phyloP scores from a whole-genome alignment of 2,797 vertebrate species.

The Rachycentron canadum region DNA sequence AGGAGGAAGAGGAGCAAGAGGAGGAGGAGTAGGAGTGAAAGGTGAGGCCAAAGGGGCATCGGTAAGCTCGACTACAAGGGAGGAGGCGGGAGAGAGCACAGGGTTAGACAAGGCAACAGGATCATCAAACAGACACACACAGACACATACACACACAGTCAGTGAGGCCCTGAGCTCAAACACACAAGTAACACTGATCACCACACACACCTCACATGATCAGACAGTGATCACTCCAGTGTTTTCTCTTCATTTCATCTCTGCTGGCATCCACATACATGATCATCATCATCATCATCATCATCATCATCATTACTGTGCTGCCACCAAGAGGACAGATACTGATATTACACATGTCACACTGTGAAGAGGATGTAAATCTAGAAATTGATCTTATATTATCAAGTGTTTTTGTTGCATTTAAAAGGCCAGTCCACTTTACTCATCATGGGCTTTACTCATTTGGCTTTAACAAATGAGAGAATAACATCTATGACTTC shows the following conservation, averaged over 20 bases:
- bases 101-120: conserved; percentile 74
- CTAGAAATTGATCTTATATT: neutral
- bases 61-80: conserved; percentile 85
- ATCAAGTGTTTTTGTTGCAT: neutral
- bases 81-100: conserved; percentile 82
- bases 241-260: neutral
- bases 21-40: conserved; percentile 78
- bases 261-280: neutral
- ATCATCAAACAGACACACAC: conserved; percentile 35
- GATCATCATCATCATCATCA: neutral
- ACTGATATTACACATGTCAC: conserved; percentile 22
- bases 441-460: neutral
- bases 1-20: conserved; percentile 77
- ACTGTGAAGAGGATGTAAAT: neutral
- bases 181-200: neutral
- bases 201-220: neutral
- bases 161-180: conserved; percentile 12
- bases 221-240: neutral
- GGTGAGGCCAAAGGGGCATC: conserved; percentile 82
- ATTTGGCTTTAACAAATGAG: too few relatives aligned
- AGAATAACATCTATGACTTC: neutral
- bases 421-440: neutral
- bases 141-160: conserved; percentile 22
- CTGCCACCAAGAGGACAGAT: conserved; percentile 65
- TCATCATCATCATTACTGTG: neutral